Conservation (phyloP, 2,797 vertebrate species). For the Saguinus oedipus region DNA sequence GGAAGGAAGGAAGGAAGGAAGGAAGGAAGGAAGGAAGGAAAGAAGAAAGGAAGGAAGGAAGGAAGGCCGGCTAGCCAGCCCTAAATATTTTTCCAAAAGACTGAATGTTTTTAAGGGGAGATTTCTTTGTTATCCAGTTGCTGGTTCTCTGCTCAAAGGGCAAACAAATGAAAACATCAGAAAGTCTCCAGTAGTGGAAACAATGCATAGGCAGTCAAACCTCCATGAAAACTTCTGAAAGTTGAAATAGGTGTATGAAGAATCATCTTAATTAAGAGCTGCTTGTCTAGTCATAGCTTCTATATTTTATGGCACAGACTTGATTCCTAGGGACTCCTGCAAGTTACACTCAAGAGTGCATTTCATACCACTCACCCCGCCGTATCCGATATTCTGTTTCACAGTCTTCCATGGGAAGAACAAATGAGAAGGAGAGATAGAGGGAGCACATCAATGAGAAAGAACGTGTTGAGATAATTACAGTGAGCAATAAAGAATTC, state of each 20-base stretch:
- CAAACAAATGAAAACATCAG: background rate
- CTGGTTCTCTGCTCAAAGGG: background rate
- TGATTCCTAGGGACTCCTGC: slow-evolving; percentile 51
- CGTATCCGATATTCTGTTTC: background rate
- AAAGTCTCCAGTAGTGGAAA: background rate
- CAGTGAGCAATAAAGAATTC: background rate
- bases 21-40: too few relatives aligned
- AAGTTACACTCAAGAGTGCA: slow-evolving; percentile 61
- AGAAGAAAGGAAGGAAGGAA: too few relatives aligned
- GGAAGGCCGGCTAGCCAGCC: too few relatives aligned
- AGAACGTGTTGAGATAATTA: background rate
- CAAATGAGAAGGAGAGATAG: too few relatives aligned
- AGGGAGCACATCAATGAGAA: background rate
- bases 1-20: too few relatives aligned
- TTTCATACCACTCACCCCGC: background rate
- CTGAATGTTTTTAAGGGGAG: background rate
- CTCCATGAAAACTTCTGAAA: background rate
- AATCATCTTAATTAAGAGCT: slow-evolving; percentile 12
- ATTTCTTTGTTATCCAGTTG: background rate
- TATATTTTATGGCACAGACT: slow-evolving; percentile 51
- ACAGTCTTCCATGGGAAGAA: fast-evolving
- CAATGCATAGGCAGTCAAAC: background rate
- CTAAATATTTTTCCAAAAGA: background rate
- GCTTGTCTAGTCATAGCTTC: slow-evolving; percentile 5
- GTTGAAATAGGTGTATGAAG: background rate